Evolutionary conservation across 2,888 invertebrate genomes (phyloP).

Genomic region (Coenonympha arcania): DNA sequence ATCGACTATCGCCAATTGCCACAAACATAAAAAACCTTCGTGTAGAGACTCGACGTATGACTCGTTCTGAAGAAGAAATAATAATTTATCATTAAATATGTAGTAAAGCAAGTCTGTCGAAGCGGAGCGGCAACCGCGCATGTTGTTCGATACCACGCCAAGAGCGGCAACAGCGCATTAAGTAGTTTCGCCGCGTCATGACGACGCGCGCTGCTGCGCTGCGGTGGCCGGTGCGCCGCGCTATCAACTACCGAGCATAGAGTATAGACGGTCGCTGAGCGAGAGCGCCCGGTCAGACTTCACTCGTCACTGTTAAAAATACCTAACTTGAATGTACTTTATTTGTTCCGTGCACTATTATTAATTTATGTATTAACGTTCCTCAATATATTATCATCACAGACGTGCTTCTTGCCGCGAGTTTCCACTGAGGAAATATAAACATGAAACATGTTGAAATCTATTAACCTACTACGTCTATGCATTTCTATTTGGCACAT

Average conservation of each 20-base stretch:
- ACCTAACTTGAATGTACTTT: conserved; percentile 3
- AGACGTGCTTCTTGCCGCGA: too few species aligned
- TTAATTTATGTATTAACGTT: too few species aligned
- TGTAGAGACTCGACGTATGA: conserved; percentile 20
- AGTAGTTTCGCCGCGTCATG: conserved; percentile 44
- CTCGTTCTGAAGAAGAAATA: conserved; percentile 29
- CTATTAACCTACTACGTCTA: too few species aligned
- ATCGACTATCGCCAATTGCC: neutral
- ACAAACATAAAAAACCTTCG: conserved; percentile 22
- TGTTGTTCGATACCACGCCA: conserved; percentile 38
- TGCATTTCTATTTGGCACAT: too few species aligned
- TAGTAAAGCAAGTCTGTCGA: conserved; percentile 39
- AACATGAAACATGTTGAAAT: too few species aligned
- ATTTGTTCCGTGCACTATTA: neutral
- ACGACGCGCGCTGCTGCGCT: conserved; percentile 34
- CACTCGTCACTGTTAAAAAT: neutral
- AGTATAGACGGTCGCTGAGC: too few species aligned
- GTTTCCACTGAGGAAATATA: too few species aligned
- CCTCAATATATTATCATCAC: too few species aligned
- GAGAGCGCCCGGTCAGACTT: conserved; percentile 20
- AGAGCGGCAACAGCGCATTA: conserved; percentile 50
- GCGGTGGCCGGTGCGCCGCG: too few species aligned
- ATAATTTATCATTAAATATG: conserved; percentile 33
- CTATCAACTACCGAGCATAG: too few species aligned
- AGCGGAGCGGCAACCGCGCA: conserved; percentile 56